phyloP scores from a whole-genome alignment of 2,113 vertebrate genomes.

The Stigmatopora argus region DNA sequence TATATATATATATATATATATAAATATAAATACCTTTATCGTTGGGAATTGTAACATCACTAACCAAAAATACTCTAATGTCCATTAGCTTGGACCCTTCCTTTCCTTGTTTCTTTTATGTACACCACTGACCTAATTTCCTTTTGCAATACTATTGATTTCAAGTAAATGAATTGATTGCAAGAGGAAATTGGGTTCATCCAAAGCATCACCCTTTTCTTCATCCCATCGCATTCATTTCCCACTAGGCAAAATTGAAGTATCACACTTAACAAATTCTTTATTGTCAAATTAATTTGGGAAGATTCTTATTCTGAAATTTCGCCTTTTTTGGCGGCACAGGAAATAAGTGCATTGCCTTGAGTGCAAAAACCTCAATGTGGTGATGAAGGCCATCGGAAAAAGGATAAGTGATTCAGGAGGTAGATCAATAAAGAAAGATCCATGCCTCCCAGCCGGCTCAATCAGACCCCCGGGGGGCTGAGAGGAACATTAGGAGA shows the following conservation, averaged over 20 bases:
- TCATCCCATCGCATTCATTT: slow-evolving; percentile 28
- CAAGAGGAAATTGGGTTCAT: slow-evolving; percentile 38
- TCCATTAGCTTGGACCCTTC: slow-evolving; percentile 20
- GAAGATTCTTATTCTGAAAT: slow-evolving; percentile 23
- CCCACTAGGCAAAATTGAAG: not conserved
- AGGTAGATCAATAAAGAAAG: slow-evolving; percentile 64
- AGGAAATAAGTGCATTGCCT: slow-evolving; percentile 43
- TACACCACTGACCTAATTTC: slow-evolving; percentile 45
- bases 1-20: too few species aligned
- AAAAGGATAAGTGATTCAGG: slow-evolving; percentile 73
- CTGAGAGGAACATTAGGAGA: slow-evolving; percentile 58
- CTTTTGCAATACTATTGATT: slow-evolving; percentile 35
- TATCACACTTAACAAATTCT: slow-evolving; percentile 6
- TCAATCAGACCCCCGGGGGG: slow-evolving; percentile 63
- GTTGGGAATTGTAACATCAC: slow-evolving; percentile 12
- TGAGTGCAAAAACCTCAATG: slow-evolving; percentile 58
- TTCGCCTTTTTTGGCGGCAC: slow-evolving; percentile 34
- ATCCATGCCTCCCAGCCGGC: slow-evolving; percentile 65
- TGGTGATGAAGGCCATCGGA: slow-evolving; percentile 66
- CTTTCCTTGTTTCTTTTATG: not conserved
- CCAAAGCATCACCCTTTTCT: slow-evolving; percentile 19
- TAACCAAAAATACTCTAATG: slow-evolving; percentile 5
- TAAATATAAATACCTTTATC: not conserved
- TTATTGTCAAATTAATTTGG: slow-evolving; percentile 22
- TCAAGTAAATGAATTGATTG: slow-evolving; percentile 32